Conservation (phyloP, 2,888 invertebrate genomes). For the Spodoptera exigua region DNA sequence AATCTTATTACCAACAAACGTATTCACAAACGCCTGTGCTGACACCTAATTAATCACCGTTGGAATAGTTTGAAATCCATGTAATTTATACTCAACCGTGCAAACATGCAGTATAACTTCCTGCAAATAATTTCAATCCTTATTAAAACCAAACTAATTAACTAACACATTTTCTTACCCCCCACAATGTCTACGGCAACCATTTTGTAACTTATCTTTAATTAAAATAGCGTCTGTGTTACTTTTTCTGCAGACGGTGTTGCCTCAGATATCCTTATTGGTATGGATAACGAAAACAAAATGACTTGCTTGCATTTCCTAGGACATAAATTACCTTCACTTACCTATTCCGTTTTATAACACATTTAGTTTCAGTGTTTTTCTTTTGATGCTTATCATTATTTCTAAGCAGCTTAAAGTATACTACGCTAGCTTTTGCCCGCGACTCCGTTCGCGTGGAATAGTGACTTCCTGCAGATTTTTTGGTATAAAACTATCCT, state of each 20-base stretch:
- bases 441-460: no score
- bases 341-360: no score
- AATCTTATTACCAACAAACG: no score
- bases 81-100: constrained; percentile 8
- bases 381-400: no score
- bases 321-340: no score
- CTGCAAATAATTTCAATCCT: constrained; percentile 10
- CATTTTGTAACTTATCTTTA: constrained; percentile 7
- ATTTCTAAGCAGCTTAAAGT: no score
- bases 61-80: background rate
- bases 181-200: constrained; percentile 7
- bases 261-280: background rate
- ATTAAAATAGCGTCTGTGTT: constrained; percentile 18
- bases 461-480: no score
- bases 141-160: constrained; percentile 22
- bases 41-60: constrained; percentile 21
- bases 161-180: constrained; percentile 14
- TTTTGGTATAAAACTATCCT: no score
- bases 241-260: constrained; percentile 9
- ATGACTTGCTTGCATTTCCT: background rate
- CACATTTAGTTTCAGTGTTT: no score
- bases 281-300: background rate
- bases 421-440: no score
- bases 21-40: background rate
- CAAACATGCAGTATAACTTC: constrained; percentile 5